Conservation (phyloP, 1,140 invertebrate species). For the Polyergus mexicanus region DNA sequence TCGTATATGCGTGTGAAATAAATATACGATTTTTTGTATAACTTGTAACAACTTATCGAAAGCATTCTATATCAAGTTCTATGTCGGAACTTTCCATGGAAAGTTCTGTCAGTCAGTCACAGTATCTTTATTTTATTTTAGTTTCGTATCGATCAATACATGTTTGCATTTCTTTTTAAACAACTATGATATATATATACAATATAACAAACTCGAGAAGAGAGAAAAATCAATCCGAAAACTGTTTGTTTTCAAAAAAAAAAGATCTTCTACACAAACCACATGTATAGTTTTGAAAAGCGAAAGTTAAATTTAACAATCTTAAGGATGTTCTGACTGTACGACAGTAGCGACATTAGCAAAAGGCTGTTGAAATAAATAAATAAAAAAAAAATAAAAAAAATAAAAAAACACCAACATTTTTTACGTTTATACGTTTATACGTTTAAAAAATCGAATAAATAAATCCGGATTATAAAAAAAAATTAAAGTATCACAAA, state of each 20-base stretch:
- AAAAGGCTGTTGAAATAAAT: too few species aligned
- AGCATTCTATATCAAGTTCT: neutral
- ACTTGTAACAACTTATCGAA: neutral
- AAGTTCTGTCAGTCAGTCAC: neutral
- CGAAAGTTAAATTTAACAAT: neutral
- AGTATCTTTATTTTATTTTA: neutral
- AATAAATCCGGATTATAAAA: too few species aligned
- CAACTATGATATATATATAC: neutral
- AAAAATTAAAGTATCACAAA: too few species aligned
- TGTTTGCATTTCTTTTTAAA: conserved; percentile 3
- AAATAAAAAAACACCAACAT: too few species aligned
- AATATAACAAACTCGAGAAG: neutral
- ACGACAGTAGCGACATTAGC: too few species aligned
- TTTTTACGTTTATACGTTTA: too few species aligned
- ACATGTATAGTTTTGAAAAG: neutral
- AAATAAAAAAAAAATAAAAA: too few species aligned
- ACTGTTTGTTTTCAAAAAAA: neutral
- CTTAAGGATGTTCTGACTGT: neutral
- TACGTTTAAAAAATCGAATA: too few species aligned
- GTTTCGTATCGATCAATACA: conserved; percentile 3
- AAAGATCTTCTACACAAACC: neutral
- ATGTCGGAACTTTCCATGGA: too few species aligned
- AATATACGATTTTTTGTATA: neutral
- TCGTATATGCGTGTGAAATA: neutral
- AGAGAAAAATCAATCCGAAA: conserved; percentile 3